These are phyloP conservation scores for Cossypha polioptera DNA, from an alignment of 2,797 vertebrate species.

Conservation along the genomic window DNA sequence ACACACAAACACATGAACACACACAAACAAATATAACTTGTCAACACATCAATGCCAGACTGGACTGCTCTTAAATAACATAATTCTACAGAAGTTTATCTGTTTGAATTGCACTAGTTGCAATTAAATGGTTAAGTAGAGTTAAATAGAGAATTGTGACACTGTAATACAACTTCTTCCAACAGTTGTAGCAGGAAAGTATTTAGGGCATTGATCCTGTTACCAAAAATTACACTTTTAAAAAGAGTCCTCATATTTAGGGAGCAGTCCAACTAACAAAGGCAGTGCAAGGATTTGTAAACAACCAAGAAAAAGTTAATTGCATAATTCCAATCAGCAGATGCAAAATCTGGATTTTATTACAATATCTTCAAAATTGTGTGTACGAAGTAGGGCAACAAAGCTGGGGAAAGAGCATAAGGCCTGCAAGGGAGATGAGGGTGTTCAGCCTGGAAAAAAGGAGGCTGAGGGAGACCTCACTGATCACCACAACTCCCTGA, in stretches of 20 bases:
- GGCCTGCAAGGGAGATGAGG: neutral
- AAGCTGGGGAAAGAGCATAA: neutral
- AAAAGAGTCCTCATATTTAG: neutral
- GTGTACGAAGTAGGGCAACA: neutral
- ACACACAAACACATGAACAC: neutral
- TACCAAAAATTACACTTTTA: neutral
- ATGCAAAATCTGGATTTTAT: neutral
- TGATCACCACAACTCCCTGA: neutral
- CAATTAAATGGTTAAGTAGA: neutral
- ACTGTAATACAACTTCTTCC: neutral
- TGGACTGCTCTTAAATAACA: neutral
- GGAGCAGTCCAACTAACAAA: neutral
- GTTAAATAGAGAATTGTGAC: neutral
- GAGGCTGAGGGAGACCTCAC: neutral
- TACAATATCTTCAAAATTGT: neutral
- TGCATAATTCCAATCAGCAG: neutral
- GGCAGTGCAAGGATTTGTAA: neutral
- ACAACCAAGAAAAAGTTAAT: neutral
- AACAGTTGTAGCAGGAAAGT: neutral
- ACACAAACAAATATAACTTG: neutral
- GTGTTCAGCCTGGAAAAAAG: neutral
- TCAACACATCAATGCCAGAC: neutral
- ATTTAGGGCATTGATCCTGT: neutral
- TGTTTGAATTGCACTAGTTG: neutral
- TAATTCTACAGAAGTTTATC: neutral